These are phyloP conservation scores for Brachyopa scutellaris DNA, from an alignment of 2,888 invertebrate genomes.

Conservation along the genomic window DNA sequence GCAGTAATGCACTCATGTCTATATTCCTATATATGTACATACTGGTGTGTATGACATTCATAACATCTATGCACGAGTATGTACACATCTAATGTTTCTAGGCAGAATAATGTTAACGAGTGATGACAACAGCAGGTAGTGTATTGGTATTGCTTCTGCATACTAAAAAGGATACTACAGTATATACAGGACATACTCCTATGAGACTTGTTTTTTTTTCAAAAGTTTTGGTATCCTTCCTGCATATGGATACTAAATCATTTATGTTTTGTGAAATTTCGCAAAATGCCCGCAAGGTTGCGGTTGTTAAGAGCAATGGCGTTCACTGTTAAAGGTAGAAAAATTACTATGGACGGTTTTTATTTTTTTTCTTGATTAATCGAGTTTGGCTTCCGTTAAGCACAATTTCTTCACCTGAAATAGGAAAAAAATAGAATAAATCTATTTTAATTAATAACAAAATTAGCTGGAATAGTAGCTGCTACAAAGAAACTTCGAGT, in stretches of 20 bases:
- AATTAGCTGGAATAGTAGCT: too few relatives aligned
- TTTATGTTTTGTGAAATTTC: conserved; percentile 32
- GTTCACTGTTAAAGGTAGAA: too few relatives aligned
- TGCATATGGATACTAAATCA: conserved; percentile 54
- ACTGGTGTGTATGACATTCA: conserved; percentile 58
- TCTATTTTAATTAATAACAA: too few relatives aligned
- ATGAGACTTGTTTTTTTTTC: conserved; percentile 8
- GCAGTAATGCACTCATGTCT: conserved; percentile 56
- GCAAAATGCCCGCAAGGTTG: conserved; percentile 17
- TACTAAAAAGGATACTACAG: conserved; percentile 2
- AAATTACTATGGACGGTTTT: too few relatives aligned
- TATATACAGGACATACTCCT: not conserved
- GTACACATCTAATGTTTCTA: conserved; percentile 66
- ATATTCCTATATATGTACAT: too few relatives aligned
- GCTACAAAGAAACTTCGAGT: too few relatives aligned
- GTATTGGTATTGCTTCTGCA: conserved; percentile 10
- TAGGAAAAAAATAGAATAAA: too few relatives aligned
- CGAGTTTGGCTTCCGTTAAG: too few relatives aligned
- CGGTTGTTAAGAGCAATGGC: too few relatives aligned
- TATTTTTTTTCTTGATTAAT: too few relatives aligned
- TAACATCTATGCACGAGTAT: too few relatives aligned
- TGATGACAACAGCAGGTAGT: conserved; percentile 49
- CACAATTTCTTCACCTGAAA: too few relatives aligned
- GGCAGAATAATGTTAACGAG: conserved; percentile 57
- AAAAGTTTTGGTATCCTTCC: conserved; percentile 45